Base-by-base conservation (phyloP, 2,888 invertebrate species). In the Agriopis aurantiaria region DNA sequence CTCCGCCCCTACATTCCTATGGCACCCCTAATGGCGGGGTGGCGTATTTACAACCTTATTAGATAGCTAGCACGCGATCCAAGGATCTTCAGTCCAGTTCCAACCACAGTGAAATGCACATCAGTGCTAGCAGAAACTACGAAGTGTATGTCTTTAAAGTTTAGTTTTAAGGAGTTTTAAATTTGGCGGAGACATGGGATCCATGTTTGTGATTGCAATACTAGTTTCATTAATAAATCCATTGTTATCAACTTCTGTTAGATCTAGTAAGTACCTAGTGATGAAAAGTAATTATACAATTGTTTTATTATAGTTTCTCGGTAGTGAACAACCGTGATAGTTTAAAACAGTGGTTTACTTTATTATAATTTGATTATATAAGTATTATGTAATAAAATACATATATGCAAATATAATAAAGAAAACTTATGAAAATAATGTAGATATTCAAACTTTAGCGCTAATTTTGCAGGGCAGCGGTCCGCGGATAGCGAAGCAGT, bases 401-500 rank as follows among this genome's bases (percentile, higher is more conserved):
- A 33, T 33, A 5, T 33, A 33, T 33, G 23, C 33, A 33, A 14
- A 49, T 4, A 49, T 7, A 14, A 10, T 49, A 5, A 6, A 49
- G 7, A 14, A 6, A 8, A 14, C 14, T 49, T 9, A 52, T 33
- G 48, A 23, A 11, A 4, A 49, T 12, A n/a, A 7, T 33, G 0
- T 17, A 6, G 8, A 11, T n/a, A n/a, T 53, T 61, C 8, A 41
- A 53, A 65, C 17, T 64, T 72, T 68, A 40, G n/a, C 62, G 51
- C 64, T n/a, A 58, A 49, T 75, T 69, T 73, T 72, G 9, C 79
- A 89, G 89, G 80, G 53, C 77, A 76, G 5, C 79, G 80, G 60
- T 76, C 87, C 56, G 91, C 92, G 0, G 87, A 90, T 79, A 93
- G 93, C 72, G 86, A 92, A 78, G 81, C 93, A 71, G 92, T 91